Percentiles rank a stretch among this genome's conserved stretches.
Conservation (phyloP, 2,113 vertebrate genomes). For the Lagopus leucura region DNA sequence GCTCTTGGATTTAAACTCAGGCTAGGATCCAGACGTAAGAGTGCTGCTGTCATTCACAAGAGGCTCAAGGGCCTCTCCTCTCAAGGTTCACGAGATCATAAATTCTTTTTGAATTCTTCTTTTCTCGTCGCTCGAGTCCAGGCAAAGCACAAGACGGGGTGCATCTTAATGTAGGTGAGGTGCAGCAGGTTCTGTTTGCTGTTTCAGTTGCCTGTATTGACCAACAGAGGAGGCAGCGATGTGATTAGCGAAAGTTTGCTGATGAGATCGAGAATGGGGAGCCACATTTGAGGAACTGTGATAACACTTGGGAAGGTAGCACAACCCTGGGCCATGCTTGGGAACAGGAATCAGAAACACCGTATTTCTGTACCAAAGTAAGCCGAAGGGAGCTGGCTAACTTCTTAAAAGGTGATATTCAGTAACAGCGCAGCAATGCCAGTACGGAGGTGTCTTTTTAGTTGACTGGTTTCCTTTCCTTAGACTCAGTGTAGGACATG, state of each 20-base stretch:
- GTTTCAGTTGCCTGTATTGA: background rate
- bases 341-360: background rate
- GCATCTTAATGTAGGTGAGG: background rate
- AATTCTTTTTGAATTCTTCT: conserved; percentile 49
- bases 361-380: background rate
- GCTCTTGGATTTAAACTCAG: conserved; percentile 53
- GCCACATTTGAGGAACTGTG: background rate
- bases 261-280: background rate
- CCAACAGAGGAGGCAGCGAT: background rate
- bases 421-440: background rate
- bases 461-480: background rate
- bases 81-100: conserved; percentile 68
- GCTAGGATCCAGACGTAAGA: conserved; percentile 55
- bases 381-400: background rate
- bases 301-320: background rate
- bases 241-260: background rate
- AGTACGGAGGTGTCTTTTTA: background rate
- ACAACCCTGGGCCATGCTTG: background rate
- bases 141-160: conserved; percentile 15
- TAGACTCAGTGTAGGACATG: background rate
- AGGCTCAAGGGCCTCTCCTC: conserved; percentile 62
- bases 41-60: conserved; percentile 61
- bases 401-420: background rate
- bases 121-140: background rate
- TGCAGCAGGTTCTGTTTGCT: rapidly evolving